A percentile compares a stretch with the other conserved stretches of the same genome.
Conservation (phyloP, 2,797 vertebrate genomes). For the Pipistrellus nathusii region DNA sequence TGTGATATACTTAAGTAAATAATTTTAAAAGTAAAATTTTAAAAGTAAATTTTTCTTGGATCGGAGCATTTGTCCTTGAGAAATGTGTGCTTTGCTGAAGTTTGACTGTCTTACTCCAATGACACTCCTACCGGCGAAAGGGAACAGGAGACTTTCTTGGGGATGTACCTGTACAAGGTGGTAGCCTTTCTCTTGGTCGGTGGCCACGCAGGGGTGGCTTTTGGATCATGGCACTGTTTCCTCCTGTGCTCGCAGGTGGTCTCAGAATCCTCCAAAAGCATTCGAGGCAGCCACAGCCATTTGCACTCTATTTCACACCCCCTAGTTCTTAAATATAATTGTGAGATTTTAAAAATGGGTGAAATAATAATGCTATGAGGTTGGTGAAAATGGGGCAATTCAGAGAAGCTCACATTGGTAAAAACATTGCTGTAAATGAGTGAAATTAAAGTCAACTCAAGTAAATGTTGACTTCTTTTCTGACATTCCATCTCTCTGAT, state of each 20-base stretch:
- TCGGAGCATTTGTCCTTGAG: background rate
- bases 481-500: background rate
- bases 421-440: background rate
- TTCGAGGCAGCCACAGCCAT: fast-evolving
- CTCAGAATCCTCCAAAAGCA: background rate
- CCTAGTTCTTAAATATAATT: background rate
- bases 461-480: background rate
- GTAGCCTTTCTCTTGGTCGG: background rate
- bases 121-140: background rate
- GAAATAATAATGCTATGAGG: background rate
- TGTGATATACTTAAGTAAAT: background rate
- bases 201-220: background rate
- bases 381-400: background rate
- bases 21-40: background rate
- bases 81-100: background rate
- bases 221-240: background rate
- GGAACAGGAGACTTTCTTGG: background rate
- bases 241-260: fast-evolving
- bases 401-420: background rate
- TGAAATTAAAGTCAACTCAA: background rate
- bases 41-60: background rate
- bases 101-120: background rate
- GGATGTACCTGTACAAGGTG: background rate
- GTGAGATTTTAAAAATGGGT: too few species aligned
- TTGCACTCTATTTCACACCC: background rate